phyloP scores from a whole-genome alignment of 1,140 invertebrate species.

The Elysia chlorotica region DNA sequence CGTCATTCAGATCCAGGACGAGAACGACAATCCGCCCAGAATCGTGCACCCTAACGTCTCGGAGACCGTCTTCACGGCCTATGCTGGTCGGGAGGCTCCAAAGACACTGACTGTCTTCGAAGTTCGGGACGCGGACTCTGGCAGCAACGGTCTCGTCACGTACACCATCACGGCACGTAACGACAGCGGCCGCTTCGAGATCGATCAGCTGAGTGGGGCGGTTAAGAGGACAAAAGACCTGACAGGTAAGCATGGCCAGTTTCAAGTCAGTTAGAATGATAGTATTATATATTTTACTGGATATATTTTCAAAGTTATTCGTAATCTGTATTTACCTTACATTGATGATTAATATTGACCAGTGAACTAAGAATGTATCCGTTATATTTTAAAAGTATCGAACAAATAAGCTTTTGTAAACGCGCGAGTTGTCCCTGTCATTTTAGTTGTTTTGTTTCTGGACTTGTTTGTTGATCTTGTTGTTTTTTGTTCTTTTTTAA shows the following conservation, averaged over 20 bases:
- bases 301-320: too few species aligned
- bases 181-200: constrained; percentile 32
- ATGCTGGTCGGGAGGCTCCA: constrained; percentile 22
- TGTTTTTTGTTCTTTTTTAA: too few species aligned
- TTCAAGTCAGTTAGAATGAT: too few species aligned
- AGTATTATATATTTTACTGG: too few species aligned
- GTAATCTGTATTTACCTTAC: too few species aligned
- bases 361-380: too few species aligned
- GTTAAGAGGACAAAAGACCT: constrained; percentile 16
- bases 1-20: constrained; percentile 78
- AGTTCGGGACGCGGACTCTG: constrained; percentile 33
- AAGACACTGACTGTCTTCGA: constrained; percentile 11
- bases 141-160: constrained; percentile 32
- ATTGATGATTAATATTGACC: too few species aligned
- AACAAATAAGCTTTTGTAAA: too few species aligned
- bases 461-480: too few species aligned
- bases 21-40: constrained; percentile 68
- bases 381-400: too few species aligned
- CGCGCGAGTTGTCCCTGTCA: too few species aligned
- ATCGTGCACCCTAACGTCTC: constrained; percentile 61
- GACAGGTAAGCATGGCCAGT: neutral
- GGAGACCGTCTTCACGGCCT: constrained; percentile 6
- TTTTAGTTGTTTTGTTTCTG: too few species aligned
- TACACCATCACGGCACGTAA: constrained; percentile 37
- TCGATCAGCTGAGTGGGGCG: constrained; percentile 35